Base-by-base conservation (phyloP, 1,140 invertebrate species). In the Saccostrea glomerata region DNA sequence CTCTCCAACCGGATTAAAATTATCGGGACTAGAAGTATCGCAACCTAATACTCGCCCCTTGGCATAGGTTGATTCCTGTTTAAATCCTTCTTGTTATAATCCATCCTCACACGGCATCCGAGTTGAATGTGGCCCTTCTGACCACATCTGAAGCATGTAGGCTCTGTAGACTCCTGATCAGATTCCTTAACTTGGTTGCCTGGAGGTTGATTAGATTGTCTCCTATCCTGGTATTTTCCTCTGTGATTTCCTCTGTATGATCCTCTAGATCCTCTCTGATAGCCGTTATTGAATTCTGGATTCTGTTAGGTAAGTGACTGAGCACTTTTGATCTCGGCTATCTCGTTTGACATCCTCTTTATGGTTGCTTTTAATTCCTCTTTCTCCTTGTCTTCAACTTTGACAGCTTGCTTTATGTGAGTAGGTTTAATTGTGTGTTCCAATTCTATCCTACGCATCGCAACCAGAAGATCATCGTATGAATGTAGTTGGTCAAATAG, bases 91-190 rank as follows among this genome's bases (percentile, higher is more conserved):
- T 25, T 47, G 63, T 5, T 20, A 40, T 58, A 12, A 58, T 88
- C 82, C 17, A 84, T 17, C 3, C 11, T 4, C 0, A 58, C 82
- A n/a, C 58, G 17, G 66, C 87, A 88, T 77, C 84, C 83, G 9
- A 84, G 30, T 20, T 47, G 54, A 55, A 84, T 70, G 84, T 88
- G 87, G 25, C 87, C 87, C 13, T 70, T 25, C 36, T 88, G 87
- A n/a, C 87, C 87, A 85, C 87, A 88, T 73, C 87, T 30, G 23
- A n/a, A 88, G 17, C 87, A 88, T 12, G 15, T 7, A 12, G 85
- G 85, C 47, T 40, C 70, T 56, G 55, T 56, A 56, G n/a, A n/a
- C n/a, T n/a, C n/a, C n/a, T n/a, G n/a, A n/a, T n/a, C n/a, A n/a
- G n/a, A n/a, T n/a, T n/a, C n/a, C n/a, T n/a, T n/a, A n/a, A n/a